phyloP scores from a whole-genome alignment of 2,888 invertebrate species.

The Pardosa pseudoannulata region DNA sequence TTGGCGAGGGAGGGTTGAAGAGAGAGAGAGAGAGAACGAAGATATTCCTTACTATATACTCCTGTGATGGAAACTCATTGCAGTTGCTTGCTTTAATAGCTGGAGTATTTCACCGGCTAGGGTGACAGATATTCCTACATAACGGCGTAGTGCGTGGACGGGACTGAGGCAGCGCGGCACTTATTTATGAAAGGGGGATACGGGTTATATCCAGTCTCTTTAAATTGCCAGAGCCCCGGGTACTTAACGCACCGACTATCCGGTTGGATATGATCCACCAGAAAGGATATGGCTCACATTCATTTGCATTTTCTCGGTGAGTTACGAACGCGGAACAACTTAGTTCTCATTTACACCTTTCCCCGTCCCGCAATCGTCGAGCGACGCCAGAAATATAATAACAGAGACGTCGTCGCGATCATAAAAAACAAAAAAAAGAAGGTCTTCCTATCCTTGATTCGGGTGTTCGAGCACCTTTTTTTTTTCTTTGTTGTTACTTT shows the following conservation, averaged over 20 bases:
- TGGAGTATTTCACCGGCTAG: constrained; percentile 66
- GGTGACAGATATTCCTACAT: constrained; percentile 72
- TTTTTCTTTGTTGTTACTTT: too few relatives aligned
- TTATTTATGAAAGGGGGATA: constrained; percentile 69
- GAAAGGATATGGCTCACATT: constrained; percentile 64
- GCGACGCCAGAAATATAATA: constrained; percentile 47
- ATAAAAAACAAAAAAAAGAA: constrained; percentile 66
- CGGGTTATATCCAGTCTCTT: constrained; percentile 59
- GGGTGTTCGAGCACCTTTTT: neutral
- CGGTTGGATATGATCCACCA: constrained; percentile 64
- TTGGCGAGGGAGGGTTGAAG: neutral
- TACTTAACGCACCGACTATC: constrained; percentile 69
- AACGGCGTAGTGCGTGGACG: constrained; percentile 59
- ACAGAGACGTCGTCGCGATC: constrained; percentile 51
- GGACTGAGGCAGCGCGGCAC: constrained; percentile 43
- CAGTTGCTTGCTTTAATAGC: constrained; percentile 72
- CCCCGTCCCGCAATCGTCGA: constrained; percentile 44
- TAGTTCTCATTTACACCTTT: constrained; percentile 72
- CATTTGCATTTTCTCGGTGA: constrained; percentile 71
- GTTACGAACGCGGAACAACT: constrained; percentile 62
- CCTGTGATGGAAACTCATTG: constrained; percentile 72
- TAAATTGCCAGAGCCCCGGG: constrained; percentile 66
- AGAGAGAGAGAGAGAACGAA: constrained; percentile 26
- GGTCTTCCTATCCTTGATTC: constrained; percentile 51
- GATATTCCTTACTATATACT: constrained; percentile 62